Conservation (phyloP, 1,140 invertebrate genomes). For the Neodiprion virginianus region DNA sequence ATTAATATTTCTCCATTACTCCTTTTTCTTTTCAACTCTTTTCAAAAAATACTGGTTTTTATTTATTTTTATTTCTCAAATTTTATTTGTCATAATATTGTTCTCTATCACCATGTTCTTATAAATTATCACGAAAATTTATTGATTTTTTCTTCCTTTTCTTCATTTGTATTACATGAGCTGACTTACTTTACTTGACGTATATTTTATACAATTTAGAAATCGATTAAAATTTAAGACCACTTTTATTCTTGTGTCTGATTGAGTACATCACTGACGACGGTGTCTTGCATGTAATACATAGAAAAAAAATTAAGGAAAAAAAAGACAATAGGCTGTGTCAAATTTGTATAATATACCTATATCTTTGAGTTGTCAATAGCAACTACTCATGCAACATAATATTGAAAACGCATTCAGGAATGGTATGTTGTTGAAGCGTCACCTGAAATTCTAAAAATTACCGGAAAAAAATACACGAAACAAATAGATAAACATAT, state of each 20-base stretch:
- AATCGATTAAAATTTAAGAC: too few species aligned
- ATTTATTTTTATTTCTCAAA: neutral
- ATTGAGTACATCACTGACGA: too few species aligned
- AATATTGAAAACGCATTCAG: neutral
- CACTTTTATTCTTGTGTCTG: too few species aligned
- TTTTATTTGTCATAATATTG: neutral
- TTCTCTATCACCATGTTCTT: slow-evolving; percentile 1
- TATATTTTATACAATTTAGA: too few species aligned
- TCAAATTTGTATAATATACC: neutral
- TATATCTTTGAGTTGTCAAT: neutral
- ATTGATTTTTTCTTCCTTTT: too few species aligned
- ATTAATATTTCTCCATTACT: neutral
- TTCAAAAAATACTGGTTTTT: neutral
- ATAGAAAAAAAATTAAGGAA: neutral
- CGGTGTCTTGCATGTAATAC: neutral
- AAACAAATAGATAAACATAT: neutral
- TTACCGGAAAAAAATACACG: neutral
- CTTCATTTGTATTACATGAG: too few species aligned
- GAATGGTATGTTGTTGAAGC: neutral
- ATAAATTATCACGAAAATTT: neutral
- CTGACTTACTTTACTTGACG: too few species aligned
- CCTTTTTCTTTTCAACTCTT: neutral
- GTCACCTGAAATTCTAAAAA: too few species aligned
- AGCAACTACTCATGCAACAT: slow-evolving; percentile 7
- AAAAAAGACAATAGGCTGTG: neutral